A percentile compares a stretch with the other conserved stretches of the same genome.
Evolutionary conservation across 2,113 vertebrate genomes (phyloP).

Genomic region (Pelecanoides urinatrix): DNA sequence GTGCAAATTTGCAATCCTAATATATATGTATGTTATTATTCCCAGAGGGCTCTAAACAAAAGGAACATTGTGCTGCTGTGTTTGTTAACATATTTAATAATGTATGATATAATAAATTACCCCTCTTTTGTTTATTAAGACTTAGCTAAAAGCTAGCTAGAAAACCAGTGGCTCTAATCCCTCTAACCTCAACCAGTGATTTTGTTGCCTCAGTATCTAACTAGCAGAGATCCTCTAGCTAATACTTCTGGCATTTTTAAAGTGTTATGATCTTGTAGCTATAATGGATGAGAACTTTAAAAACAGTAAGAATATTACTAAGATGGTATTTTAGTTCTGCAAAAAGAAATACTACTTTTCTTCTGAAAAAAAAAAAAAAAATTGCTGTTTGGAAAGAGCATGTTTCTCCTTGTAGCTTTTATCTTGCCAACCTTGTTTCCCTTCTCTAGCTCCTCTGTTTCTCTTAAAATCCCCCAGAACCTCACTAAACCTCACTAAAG

Average conservation of each 20-base stretch:
- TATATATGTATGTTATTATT: neutral
- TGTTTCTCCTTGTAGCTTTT: neutral
- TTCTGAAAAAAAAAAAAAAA: neutral
- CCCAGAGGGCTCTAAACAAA: neutral
- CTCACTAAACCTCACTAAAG: neutral
- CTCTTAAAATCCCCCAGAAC: neutral
- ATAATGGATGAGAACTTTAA: neutral
- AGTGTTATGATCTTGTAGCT: neutral
- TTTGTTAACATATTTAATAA: conserved; percentile 22
- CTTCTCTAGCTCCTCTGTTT: neutral
- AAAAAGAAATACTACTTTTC: neutral
- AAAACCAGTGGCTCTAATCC: conserved; percentile 18
- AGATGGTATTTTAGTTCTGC: neutral
- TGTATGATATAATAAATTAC: conserved; percentile 38
- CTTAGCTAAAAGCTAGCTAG: conserved; percentile 9
- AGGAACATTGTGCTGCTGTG: neutral
- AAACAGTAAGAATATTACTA: neutral
- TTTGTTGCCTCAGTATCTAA: neutral
- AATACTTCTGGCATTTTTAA: neutral
- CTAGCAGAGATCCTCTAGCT: neutral
- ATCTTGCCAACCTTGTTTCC: neutral
- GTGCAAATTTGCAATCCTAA: neutral
- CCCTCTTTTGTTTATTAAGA: conserved; percentile 36
- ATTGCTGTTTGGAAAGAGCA: neutral
- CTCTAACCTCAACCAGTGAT: conserved; percentile 27